Evolutionary conservation across 2,888 invertebrate genomes (phyloP).

Genomic region (Andrena camellia): DNA sequence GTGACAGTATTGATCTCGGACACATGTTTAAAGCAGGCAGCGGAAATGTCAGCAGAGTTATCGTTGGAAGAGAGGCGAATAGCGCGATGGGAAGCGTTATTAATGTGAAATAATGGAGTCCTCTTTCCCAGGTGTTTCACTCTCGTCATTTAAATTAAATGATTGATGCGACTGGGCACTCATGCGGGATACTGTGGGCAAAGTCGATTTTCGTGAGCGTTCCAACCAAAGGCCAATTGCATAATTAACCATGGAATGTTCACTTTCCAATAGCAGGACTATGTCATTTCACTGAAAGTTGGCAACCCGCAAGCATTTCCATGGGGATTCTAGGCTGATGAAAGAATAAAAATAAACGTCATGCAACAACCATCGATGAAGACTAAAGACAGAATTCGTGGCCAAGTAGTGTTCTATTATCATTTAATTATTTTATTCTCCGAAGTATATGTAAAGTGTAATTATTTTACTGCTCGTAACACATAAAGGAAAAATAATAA

Average conservation of each 20-base stretch:
- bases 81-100: background rate
- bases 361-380: conserved; percentile 21
- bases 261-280: conserved; percentile 8
- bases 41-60: background rate
- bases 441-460: background rate
- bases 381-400: conserved; percentile 24
- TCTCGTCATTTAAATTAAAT: background rate
- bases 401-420: background rate
- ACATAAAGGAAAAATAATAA: too few species aligned
- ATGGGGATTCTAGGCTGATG: background rate
- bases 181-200: background rate
- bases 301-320: background rate
- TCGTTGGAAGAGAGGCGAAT: background rate
- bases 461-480: too few species aligned
- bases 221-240: conserved; percentile 13
- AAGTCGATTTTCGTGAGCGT: background rate
- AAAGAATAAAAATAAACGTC: background rate
- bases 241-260: conserved; percentile 20
- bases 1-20: background rate
- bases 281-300: background rate
- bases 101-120: background rate
- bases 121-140: background rate
- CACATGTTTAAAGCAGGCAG: background rate
- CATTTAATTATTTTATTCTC: background rate
- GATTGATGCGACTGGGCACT: background rate